Percentiles rank a stretch among this genome's conserved stretches.
Evolutionary conservation across 2,113 vertebrate species (phyloP).

Genomic region (Symphodus melops): DNA sequence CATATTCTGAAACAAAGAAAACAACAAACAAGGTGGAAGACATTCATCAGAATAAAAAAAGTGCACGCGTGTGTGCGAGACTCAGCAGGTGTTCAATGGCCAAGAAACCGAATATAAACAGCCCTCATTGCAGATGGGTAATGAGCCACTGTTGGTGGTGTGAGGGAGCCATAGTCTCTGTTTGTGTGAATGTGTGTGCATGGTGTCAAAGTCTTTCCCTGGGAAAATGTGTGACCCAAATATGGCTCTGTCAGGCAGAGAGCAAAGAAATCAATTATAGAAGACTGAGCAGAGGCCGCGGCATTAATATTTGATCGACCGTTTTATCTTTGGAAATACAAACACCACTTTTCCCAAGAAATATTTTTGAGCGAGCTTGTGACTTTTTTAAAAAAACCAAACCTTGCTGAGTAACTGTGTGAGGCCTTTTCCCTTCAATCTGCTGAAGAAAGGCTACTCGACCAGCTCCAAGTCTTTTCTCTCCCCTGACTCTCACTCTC

Average conservation of each 20-base stretch:
- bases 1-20: constrained; percentile 1
- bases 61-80: constrained; percentile 12
- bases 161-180: constrained; percentile 11
- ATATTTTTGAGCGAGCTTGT: constrained; percentile 40
- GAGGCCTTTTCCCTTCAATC: neutral
- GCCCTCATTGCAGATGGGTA: constrained; percentile 65
- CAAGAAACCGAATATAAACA: constrained; percentile 63
- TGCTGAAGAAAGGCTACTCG: constrained; percentile 8
- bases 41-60: constrained; percentile 10
- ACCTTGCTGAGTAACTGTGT: neutral
- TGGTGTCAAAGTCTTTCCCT: constrained; percentile 45
- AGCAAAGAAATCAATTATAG: constrained; percentile 75
- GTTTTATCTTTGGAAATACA: constrained; percentile 67
- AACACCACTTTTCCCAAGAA: constrained; percentile 45
- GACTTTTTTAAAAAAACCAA: constrained; percentile 41
- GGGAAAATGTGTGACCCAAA: constrained; percentile 72
- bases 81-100: constrained; percentile 68
- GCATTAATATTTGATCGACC: constrained; percentile 72
- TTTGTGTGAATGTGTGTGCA: neutral
- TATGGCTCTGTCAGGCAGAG: constrained; percentile 65
- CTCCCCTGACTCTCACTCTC: neutral
- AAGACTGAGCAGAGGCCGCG: constrained; percentile 55
- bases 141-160: constrained; percentile 61
- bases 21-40: constrained; percentile 2
- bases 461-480: constrained; percentile 13